phyloP scores from a whole-genome alignment of 2,113 vertebrate species.

The Lepus europaeus region DNA sequence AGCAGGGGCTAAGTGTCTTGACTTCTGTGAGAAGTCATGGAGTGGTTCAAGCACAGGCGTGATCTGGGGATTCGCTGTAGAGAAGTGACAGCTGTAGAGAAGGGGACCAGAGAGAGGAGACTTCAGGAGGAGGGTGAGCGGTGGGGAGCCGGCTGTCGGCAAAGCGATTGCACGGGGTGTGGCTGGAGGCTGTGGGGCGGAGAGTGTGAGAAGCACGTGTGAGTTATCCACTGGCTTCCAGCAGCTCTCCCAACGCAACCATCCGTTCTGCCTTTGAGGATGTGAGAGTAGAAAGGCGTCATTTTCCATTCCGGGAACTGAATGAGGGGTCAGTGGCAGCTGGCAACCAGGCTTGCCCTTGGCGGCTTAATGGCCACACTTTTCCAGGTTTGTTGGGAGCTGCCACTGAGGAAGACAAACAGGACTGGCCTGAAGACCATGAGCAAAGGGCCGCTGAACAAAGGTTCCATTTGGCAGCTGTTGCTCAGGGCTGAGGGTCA shows the following conservation, averaged over 20 bases:
- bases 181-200: not conserved
- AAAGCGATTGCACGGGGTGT: not conserved
- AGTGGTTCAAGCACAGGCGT: not conserved
- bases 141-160: not conserved
- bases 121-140: not conserved
- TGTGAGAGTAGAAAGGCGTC: conserved; percentile 43
- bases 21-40: not conserved
- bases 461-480: conserved; percentile 84
- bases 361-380: conserved; percentile 72
- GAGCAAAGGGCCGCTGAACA: conserved; percentile 74
- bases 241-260: not conserved
- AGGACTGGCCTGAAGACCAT: conserved; percentile 79
- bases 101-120: fast-evolving
- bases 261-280: not conserved
- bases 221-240: not conserved
- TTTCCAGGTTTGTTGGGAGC: conserved; percentile 59
- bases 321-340: conserved; percentile 72
- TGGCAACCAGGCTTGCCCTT: conserved; percentile 72
- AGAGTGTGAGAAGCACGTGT: not conserved
- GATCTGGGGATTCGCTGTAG: not conserved
- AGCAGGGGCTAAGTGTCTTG: not conserved
- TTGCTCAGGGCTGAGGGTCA: conserved; percentile 74
- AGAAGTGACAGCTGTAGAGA: not conserved
- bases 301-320: conserved; percentile 60
- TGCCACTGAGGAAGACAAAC: conserved; percentile 76